Evolutionary conservation across 2,797 vertebrate species (phyloP), one percentile per base, ranked within the genome.

Genomic region (Sebastes hopkinsi): DNA sequence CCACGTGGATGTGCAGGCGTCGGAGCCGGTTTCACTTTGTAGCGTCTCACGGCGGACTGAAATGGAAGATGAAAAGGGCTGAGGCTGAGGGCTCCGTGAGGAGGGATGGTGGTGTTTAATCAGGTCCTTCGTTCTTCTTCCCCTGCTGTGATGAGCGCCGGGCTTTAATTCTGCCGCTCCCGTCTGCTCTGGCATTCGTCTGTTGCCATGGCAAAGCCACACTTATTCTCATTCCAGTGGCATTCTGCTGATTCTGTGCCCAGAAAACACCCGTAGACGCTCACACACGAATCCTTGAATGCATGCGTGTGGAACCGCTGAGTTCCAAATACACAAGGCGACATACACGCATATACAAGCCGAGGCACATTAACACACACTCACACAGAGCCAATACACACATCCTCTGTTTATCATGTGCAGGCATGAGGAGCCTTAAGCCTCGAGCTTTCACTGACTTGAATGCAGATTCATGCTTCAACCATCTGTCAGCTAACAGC

Each of bases 151-250:
- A 88, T 79, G 87, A 92, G 81, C 62, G 36, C 77, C 54, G 66
- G 68, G 83, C 83, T 86, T 87, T 89, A 86, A 89, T 89, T 90
- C 86, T 72, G 64, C 74, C 64, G 75, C 84, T 80, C 83, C 81
- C 58, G 66, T 85, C 90, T 91, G 84, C 88, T 81, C 84, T 87
- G 87, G 90, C 87, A 92, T 91, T 86, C 79, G 83, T 87, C 88
- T 87, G 93, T 94, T 93, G 92, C 93, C 89, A 94, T 93, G 92
- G 91, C 89, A 77, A 95, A 92, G 72, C 72, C 81, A 59, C 91
- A 89, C 90, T 88, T 87, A 88, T 94, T 92, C 91, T 91, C 88
- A 89, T 92, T 91, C 87, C 86, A 66, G 78, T 69, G 86, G 81
- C 92, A 85, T 92, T 91, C 86, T 84, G 82, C 92, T 88, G 86